These are phyloP conservation scores for Climacteris rufus DNA, from an alignment of 2,113 vertebrate genomes.

Conservation along the genomic window DNA sequence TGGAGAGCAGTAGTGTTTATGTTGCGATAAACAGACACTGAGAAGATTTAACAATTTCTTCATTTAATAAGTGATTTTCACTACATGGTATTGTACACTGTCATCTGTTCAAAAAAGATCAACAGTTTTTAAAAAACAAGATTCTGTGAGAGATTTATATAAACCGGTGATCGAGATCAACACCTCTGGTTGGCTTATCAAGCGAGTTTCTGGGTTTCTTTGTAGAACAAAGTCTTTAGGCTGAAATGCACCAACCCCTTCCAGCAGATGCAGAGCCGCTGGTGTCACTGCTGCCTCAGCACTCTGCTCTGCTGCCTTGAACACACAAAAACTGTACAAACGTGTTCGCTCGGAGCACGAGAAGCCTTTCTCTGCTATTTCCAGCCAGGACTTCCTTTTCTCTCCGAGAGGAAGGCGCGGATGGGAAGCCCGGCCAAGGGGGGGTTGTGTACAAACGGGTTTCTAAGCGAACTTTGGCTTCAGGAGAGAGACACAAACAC, in stretches of 20 bases:
- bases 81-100: slow-evolving; percentile 77
- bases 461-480: slow-evolving; percentile 72
- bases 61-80: slow-evolving; percentile 80
- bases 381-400: slow-evolving; percentile 58
- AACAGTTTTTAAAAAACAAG: slow-evolving; percentile 75
- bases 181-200: slow-evolving; percentile 50
- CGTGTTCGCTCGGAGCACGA: slow-evolving; percentile 34
- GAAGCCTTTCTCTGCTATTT: slow-evolving; percentile 57
- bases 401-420: not conserved
- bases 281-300: not conserved
- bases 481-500: slow-evolving; percentile 72
- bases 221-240: slow-evolving; percentile 66
- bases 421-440: not conserved
- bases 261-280: slow-evolving; percentile 34
- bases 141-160: slow-evolving; percentile 70
- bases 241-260: slow-evolving; percentile 50
- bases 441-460: not conserved
- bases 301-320: not conserved
- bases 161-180: slow-evolving; percentile 63
- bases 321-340: slow-evolving; percentile 61
- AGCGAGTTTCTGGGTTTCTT: slow-evolving; percentile 37
- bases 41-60: slow-evolving; percentile 74
- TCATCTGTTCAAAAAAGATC: slow-evolving; percentile 75
- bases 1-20: slow-evolving; percentile 24
- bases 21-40: slow-evolving; percentile 66